Percentiles rank a stretch among this genome's conserved stretches.
These are phyloP conservation scores for Capra hircus DNA, from an alignment of 2,113 vertebrate species.

Conservation along the genomic window DNA sequence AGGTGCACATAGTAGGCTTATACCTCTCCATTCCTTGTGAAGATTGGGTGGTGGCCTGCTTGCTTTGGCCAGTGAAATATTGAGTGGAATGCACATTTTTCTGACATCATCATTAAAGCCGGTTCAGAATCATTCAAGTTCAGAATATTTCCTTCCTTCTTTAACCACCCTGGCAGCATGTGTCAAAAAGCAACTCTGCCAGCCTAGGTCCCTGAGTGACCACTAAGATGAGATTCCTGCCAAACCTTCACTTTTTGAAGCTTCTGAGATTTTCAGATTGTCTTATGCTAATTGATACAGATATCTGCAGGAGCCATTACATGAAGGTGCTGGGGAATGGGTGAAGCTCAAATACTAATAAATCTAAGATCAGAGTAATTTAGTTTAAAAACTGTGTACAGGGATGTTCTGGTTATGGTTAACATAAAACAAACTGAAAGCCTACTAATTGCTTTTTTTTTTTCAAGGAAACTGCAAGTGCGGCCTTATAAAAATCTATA, in stretches of 20 bases:
- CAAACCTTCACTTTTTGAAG: neutral
- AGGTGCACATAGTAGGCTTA: neutral
- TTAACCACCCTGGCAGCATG: neutral
- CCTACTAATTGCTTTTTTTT: neutral
- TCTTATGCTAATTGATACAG: neutral
- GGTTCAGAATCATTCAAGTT: neutral
- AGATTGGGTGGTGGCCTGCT: neutral
- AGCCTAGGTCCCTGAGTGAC: neutral
- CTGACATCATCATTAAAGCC: neutral
- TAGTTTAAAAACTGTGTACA: neutral
- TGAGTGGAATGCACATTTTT: neutral
- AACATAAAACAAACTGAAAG: neutral
- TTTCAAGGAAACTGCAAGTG: neutral
- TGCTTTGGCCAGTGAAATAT: neutral
- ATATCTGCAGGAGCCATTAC: neutral
- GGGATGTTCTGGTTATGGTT: neutral
- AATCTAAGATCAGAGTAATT: neutral
- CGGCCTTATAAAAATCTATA: neutral
- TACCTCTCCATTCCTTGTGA: neutral
- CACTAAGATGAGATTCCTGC: neutral
- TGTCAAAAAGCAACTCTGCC: neutral
- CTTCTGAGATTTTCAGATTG: neutral
- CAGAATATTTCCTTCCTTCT: neutral
- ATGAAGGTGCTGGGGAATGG: neutral
- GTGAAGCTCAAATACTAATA: neutral